phyloP scores from a whole-genome alignment of 2,797 vertebrate species.

The Pseudochromis fuscus region DNA sequence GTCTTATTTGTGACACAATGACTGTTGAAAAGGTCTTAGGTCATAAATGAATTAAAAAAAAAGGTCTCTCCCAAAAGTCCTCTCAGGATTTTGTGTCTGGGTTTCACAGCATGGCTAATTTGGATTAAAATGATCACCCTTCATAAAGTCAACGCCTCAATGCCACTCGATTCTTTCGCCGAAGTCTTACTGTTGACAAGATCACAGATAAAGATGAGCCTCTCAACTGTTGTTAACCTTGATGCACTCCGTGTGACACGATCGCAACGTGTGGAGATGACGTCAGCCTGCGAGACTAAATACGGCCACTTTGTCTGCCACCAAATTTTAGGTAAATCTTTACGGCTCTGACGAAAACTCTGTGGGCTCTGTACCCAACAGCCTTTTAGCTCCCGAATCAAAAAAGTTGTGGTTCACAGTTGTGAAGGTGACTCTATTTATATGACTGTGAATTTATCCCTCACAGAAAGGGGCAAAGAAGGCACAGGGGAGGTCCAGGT shows the following conservation, averaged over 20 bases:
- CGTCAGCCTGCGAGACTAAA: constrained; percentile 63
- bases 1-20: constrained; percentile 41
- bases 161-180: constrained; percentile 40
- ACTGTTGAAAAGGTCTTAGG: constrained; percentile 16
- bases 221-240: constrained; percentile 80
- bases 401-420: constrained; percentile 47
- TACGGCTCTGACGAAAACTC: constrained; percentile 21
- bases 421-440: constrained; percentile 77
- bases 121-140: constrained; percentile 26
- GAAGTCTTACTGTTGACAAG: constrained; percentile 73
- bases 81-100: constrained; percentile 34
- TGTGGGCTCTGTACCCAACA: constrained; percentile 34
- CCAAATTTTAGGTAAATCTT: constrained; percentile 20
- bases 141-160: constrained; percentile 37
- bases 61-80: constrained; percentile 26
- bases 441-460: constrained; percentile 79
- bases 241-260: constrained; percentile 63
- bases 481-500: constrained; percentile 79
- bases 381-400: constrained; percentile 35
- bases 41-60: constrained; percentile 41
- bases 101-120: constrained; percentile 60
- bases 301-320: constrained; percentile 20
- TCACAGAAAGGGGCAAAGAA: constrained; percentile 78
- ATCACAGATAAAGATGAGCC: constrained; percentile 81
- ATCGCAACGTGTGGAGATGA: constrained; percentile 71